Conservation (phyloP, 1,140 invertebrate species). For the Oryzaephilus surinamensis region DNA sequence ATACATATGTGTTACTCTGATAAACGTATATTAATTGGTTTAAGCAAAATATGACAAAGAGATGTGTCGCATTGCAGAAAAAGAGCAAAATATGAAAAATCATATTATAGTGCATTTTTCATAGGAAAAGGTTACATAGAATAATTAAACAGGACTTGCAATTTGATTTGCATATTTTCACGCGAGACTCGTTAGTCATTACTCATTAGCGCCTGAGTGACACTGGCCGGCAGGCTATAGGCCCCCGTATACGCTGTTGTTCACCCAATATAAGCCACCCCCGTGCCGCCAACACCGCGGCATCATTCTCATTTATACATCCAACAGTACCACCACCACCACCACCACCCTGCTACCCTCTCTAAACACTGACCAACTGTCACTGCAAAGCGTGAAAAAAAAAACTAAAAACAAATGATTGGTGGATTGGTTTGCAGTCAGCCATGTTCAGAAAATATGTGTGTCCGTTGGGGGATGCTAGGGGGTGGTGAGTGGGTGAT, state of each 20-base stretch:
- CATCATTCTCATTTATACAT: neutral
- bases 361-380: constrained; percentile 25
- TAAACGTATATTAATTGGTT: too few species aligned
- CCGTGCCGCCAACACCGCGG: constrained; percentile 6
- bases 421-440: constrained; percentile 34
- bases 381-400: constrained; percentile 29
- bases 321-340: neutral
- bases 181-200: constrained; percentile 37
- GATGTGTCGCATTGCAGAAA: too few species aligned
- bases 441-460: constrained; percentile 33
- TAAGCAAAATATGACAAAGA: too few species aligned
- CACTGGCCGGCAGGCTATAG: constrained; percentile 24
- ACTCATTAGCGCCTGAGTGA: constrained; percentile 34
- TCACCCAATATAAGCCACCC: too few species aligned
- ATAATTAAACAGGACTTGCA: constrained; percentile 36
- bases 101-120: constrained; percentile 24
- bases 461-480: too few species aligned
- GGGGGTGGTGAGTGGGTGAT: too few species aligned
- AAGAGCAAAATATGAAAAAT: constrained; percentile 26
- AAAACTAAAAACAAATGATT: constrained; percentile 35
- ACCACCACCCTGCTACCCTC: constrained; percentile 5
- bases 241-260: too few species aligned
- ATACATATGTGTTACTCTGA: too few species aligned
- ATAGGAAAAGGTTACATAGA: constrained; percentile 23
- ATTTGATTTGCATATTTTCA: constrained; percentile 38